Base-by-base conservation (phyloP, 2,113 vertebrate species). In the Micronycteris hirsuta region DNA sequence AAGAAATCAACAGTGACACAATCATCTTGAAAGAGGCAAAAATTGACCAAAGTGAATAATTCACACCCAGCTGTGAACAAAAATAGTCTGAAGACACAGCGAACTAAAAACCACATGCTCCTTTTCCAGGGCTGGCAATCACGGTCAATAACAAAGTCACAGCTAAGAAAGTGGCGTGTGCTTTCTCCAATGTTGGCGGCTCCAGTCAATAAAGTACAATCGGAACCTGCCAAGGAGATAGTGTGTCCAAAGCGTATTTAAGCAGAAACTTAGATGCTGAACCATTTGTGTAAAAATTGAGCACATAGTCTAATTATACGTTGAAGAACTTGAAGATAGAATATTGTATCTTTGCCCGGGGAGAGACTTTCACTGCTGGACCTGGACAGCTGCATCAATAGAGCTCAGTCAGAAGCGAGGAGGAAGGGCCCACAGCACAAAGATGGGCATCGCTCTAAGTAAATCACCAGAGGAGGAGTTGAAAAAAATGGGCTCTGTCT, bases 221-320 rank as follows among this genome's bases (percentile, higher is more conserved):
- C 97, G 86, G 90, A 97, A 93, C 73, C 70, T 73, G 52, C 84
- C 95, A 91, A 96, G 96, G 94, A 94, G 41, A 58, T 78, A 96
- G 93, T 93, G 33, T 85, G 77, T 97, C 82, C 97, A 96, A 97
- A 56, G 10, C 77, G 71, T 45, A 80, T 13, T 45, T 97, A 97
- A 96, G 70, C 96, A 92, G 92, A 96, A 93, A 96, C 82, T 74
- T 63, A 73, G 80, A 83, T 36, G 83, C 22, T 63, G 83, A 95
- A 56, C 38, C 49, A 81, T 95, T 41, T 93, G 67, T 8, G 20
- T 83, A 93, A 90, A 97, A 97, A 56, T 89, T 97, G 94, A 97
- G 91, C 96, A 92, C 94, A 85, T 74, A 70, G 38, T 43, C 81
- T 96, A 95, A 97, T 97, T 92, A 97, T 91, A 97, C 97, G 70